Percentiles rank a stretch among this genome's conserved stretches.
Conservation (phyloP, 2,888 invertebrate species). For the Heliconius hortense region DNA sequence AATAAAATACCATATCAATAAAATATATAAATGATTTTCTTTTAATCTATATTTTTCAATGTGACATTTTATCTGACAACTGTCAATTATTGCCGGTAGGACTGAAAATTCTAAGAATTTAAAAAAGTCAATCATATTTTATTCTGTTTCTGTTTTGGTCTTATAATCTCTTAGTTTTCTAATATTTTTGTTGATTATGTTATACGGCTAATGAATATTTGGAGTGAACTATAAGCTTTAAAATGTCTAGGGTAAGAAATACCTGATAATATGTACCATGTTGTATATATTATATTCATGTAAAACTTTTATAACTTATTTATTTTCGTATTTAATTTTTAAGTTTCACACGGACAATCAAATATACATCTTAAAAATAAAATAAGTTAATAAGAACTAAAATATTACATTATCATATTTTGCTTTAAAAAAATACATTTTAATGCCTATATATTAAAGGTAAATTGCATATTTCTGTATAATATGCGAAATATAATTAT, state of each 20-base stretch:
- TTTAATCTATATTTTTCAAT: slow-evolving; percentile 7
- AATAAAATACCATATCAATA: not conserved
- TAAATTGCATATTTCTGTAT: not conserved
- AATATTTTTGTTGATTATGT: not conserved
- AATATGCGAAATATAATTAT: not conserved
- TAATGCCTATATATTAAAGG: not conserved
- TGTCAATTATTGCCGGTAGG: slow-evolving; percentile 2
- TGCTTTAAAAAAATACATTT: not conserved
- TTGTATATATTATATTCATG: slow-evolving; percentile 1
- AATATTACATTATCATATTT: not conserved
- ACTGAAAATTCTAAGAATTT: slow-evolving; percentile 4
- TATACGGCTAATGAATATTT: not conserved
- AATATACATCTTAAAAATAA: not conserved
- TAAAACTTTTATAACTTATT: not conserved
- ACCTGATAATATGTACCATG: not conserved
- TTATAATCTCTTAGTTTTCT: not conserved
- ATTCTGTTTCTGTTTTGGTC: not conserved
- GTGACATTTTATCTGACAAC: not conserved
- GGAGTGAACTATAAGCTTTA: slow-evolving; percentile 1
- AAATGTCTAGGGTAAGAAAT: slow-evolving; percentile 42
- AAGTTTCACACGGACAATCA: not conserved
- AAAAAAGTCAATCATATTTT: not conserved
- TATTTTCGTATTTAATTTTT: not conserved
- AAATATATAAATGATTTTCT: not conserved
- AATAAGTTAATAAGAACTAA: not conserved